A percentile compares a stretch with the other conserved stretches of the same genome.
phyloP scores from a whole-genome alignment of 1,140 invertebrate genomes.

The Cataglyphis hispanica region DNA sequence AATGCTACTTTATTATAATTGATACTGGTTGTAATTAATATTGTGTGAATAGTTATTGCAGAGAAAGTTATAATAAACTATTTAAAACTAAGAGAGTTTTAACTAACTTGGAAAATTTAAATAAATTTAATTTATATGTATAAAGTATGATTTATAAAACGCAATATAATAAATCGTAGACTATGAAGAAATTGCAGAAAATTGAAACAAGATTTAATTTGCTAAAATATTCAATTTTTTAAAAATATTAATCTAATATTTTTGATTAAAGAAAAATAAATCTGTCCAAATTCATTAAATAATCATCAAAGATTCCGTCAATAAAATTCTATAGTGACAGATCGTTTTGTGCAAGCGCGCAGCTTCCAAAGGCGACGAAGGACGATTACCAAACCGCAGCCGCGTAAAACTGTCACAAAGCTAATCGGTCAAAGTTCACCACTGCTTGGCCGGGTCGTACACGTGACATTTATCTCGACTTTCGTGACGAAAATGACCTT shows the following conservation, averaged over 20 bases:
- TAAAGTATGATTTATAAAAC: background rate
- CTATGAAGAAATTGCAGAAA: background rate
- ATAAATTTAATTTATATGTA: background rate
- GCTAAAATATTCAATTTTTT: background rate
- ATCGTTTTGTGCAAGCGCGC: background rate
- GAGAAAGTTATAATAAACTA: background rate
- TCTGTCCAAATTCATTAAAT: background rate
- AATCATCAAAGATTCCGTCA: background rate
- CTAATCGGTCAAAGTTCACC: conserved; percentile 59
- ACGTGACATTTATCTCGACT: conserved; percentile 29
- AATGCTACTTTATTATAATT: background rate
- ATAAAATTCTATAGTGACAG: background rate
- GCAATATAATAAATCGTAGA: background rate
- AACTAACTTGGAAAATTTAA: background rate
- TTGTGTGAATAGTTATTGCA: background rate
- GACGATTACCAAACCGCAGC: conserved; percentile 1
- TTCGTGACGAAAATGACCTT: conserved; percentile 45
- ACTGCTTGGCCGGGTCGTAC: background rate
- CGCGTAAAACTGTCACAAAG: conserved; percentile 15
- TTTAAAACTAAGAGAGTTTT: background rate
- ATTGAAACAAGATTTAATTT: background rate
- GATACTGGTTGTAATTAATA: background rate
- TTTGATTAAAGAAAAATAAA: background rate
- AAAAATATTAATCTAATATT: background rate
- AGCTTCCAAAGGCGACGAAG: background rate